phyloP scores from a whole-genome alignment of 2,113 vertebrate genomes.

The Cathartes aura region DNA sequence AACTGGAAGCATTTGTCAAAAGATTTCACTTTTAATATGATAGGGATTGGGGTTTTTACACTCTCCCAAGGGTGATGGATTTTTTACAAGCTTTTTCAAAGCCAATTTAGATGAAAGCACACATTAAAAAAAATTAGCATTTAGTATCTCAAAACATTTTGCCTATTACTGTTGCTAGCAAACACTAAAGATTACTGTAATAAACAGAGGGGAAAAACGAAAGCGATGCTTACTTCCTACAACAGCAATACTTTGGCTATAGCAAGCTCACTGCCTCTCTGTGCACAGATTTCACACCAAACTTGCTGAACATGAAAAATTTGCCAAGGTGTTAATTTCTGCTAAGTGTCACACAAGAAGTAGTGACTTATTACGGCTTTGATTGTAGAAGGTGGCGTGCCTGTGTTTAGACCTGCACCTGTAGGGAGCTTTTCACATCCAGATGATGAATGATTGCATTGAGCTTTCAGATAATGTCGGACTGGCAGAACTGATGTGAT shows the following conservation, averaged over 20 bases:
- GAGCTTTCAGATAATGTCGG: background rate
- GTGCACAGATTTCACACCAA: fast-evolving
- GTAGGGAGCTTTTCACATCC: background rate
- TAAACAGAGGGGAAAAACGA: background rate
- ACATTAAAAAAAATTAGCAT: background rate
- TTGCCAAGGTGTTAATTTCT: background rate
- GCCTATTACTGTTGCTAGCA: background rate
- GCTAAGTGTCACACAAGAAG: background rate
- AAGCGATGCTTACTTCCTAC: background rate
- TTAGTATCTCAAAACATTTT: background rate
- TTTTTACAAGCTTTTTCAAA: constrained; percentile 54
- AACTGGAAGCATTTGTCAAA: constrained; percentile 50
- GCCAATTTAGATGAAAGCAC: constrained; percentile 34
- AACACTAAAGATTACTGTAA: background rate
- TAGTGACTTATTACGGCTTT: background rate
- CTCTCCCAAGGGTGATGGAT: background rate
- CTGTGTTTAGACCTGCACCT: background rate
- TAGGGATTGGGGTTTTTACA: background rate
- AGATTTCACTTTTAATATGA: background rate
- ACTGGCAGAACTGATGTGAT: background rate
- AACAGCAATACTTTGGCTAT: background rate
- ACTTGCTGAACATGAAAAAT: fast-evolving
- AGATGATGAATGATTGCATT: background rate
- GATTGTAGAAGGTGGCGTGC: background rate
- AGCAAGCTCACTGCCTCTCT: background rate